These are phyloP conservation scores for Plagodis dolabraria DNA, from an alignment of 2,888 invertebrate genomes.

Conservation along the genomic window DNA sequence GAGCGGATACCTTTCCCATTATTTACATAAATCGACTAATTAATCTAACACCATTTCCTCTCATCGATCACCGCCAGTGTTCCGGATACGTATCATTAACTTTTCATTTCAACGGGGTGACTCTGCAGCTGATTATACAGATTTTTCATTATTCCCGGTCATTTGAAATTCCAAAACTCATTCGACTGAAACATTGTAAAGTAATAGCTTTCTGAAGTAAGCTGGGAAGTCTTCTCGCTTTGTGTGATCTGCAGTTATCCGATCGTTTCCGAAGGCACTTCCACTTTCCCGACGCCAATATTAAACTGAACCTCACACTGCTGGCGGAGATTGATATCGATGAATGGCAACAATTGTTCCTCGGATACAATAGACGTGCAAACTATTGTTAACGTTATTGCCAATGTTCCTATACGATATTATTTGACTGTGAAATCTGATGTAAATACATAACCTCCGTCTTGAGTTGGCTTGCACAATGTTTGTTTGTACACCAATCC, in stretches of 20 bases:
- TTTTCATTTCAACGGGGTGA: constrained; percentile 56
- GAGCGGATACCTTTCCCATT: constrained; percentile 29
- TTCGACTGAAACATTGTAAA: constrained; percentile 31
- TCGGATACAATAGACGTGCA: constrained; percentile 42
- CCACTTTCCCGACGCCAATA: constrained; percentile 44
- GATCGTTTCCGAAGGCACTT: constrained; percentile 41
- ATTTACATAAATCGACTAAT: constrained; percentile 41
- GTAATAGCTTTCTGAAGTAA: constrained; percentile 29
- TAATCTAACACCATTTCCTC: constrained; percentile 49
- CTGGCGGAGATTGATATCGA: constrained; percentile 45
- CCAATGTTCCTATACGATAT: constrained; percentile 9
- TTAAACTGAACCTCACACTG: constrained; percentile 53
- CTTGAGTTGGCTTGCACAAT: too few relatives aligned
- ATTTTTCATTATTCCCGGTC: constrained; percentile 39
- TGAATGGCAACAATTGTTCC: constrained; percentile 48
- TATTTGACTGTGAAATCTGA: constrained; percentile 9
- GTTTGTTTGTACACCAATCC: too few relatives aligned
- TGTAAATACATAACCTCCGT: background rate
- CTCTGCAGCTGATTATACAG: constrained; percentile 45
- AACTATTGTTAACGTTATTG: constrained; percentile 38
- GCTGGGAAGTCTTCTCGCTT: constrained; percentile 36
- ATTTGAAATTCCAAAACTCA: constrained; percentile 41
- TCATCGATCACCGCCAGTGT: constrained; percentile 54
- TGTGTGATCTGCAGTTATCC: constrained; percentile 44
- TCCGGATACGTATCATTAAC: constrained; percentile 65